Evolutionary conservation across 2,797 vertebrate species (phyloP).

Genomic region (Rhynchotus rufescens): DNA sequence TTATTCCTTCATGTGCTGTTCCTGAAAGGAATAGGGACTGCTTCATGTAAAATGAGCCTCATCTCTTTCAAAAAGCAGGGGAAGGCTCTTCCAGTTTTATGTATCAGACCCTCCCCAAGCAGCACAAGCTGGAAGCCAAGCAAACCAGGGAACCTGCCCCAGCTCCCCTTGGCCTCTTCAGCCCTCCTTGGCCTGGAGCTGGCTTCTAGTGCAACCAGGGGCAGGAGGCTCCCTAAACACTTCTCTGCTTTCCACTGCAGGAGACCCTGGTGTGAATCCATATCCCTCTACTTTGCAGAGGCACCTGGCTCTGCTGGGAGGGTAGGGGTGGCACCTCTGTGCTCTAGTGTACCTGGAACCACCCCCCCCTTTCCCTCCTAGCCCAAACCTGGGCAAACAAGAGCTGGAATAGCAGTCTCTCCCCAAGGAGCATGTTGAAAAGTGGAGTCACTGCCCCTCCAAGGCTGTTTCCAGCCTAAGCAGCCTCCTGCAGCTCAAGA

Average conservation of each 20-base stretch:
- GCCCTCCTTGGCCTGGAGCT: neutral
- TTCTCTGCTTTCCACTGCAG: rapidly evolving
- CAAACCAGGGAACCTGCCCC: neutral
- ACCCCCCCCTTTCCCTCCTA: no score
- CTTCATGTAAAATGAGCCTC: neutral
- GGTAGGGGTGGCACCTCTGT: neutral
- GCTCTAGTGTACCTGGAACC: neutral
- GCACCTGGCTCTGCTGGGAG: neutral
- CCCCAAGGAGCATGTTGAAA: neutral
- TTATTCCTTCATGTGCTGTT: neutral
- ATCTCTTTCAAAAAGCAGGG: neutral
- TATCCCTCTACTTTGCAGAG: neutral
- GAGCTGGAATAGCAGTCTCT: neutral
- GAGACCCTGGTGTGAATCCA: neutral
- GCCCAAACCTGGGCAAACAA: neutral
- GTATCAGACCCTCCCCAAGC: neutral
- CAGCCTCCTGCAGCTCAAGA: neutral
- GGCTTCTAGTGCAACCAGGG: neutral
- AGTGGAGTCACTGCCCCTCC: neutral
- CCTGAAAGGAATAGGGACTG: neutral
- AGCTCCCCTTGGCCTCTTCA: rapidly evolving
- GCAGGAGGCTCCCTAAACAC: neutral
- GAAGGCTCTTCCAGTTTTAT: neutral
- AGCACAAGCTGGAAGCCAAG: neutral
- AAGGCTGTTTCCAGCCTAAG: neutral